A percentile compares a stretch with the other conserved stretches of the same genome.
Evolutionary conservation across 2,113 vertebrate genomes (phyloP).

Genomic region (Lycaon pictus): DNA sequence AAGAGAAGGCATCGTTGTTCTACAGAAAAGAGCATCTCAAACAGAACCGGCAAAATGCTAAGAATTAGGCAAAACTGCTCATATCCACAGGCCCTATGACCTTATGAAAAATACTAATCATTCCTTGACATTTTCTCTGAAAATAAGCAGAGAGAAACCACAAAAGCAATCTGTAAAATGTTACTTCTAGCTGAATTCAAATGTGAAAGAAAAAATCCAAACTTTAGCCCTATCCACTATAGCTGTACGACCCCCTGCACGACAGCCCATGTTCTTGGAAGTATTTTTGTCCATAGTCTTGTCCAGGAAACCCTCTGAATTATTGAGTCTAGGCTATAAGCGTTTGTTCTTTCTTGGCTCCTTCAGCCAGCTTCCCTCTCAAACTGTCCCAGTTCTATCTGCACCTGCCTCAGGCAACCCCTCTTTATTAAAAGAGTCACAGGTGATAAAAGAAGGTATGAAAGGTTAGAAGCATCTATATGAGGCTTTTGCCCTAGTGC

Average conservation of each 20-base stretch:
- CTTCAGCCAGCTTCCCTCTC: not conserved
- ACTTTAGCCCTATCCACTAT: not conserved
- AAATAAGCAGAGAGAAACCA: not conserved
- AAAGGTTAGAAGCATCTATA: not conserved
- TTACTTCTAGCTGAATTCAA: not conserved
- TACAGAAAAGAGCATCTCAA: not conserved
- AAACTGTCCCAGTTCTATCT: not conserved
- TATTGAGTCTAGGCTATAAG: not conserved
- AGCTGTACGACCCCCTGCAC: not conserved
- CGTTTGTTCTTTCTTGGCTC: not conserved
- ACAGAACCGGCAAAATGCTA: not conserved
- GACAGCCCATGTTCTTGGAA: not conserved
- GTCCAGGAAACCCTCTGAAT: not conserved
- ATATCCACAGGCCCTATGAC: not conserved
- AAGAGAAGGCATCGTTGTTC: not conserved
- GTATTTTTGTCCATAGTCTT: not conserved
- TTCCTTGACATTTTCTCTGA: not conserved
- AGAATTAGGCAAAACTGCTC: not conserved
- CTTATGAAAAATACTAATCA: not conserved
- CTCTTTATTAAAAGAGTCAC: not conserved
- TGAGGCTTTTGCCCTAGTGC: not conserved
- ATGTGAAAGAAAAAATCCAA: not conserved
- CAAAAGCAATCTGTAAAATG: not conserved
- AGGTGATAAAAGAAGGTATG: not conserved
- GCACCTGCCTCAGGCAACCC: not conserved